A percentile compares a stretch with the other conserved stretches of the same genome.
phyloP scores from a whole-genome alignment of 2,888 invertebrate species.

The Zygogramma bicolorata region DNA sequence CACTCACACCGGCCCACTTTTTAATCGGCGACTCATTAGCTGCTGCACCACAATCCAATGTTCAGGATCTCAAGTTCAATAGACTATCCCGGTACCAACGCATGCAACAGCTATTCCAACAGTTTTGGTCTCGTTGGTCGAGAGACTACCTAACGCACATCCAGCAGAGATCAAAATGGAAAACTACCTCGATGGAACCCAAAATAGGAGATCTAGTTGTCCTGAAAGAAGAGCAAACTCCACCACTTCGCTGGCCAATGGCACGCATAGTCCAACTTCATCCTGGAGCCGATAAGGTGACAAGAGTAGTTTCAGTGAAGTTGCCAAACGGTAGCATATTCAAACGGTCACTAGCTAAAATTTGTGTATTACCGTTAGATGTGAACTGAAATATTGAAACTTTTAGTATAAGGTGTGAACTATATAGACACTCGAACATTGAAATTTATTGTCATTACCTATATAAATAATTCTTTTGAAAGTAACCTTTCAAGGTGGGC shows the following conservation, averaged over 20 bases:
- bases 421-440: background rate
- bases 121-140: constrained; percentile 48
- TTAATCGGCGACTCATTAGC: constrained; percentile 21
- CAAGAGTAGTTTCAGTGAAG: constrained; percentile 31
- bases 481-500: background rate
- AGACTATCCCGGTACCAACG: constrained; percentile 47
- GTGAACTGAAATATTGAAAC: background rate
- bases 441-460: background rate
- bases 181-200: background rate
- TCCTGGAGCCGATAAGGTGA: constrained; percentile 22
- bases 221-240: constrained; percentile 24
- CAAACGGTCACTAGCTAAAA: constrained; percentile 17
- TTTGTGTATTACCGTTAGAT: constrained; percentile 17
- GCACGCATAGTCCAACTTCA: constrained; percentile 20
- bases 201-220: constrained; percentile 25
- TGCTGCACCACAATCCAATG: constrained; percentile 35
- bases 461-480: background rate
- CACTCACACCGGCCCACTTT: constrained; percentile 46
- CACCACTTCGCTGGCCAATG: constrained; percentile 32
- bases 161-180: constrained; percentile 44
- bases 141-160: constrained; percentile 48
- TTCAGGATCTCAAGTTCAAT: constrained; percentile 33
- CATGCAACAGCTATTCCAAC: constrained; percentile 43
- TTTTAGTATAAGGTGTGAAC: background rate
- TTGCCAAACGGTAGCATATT: constrained; percentile 26